These are phyloP conservation scores for Trematocara variabile DNA, from an alignment of 2,113 vertebrate species.

Conservation along the genomic window DNA sequence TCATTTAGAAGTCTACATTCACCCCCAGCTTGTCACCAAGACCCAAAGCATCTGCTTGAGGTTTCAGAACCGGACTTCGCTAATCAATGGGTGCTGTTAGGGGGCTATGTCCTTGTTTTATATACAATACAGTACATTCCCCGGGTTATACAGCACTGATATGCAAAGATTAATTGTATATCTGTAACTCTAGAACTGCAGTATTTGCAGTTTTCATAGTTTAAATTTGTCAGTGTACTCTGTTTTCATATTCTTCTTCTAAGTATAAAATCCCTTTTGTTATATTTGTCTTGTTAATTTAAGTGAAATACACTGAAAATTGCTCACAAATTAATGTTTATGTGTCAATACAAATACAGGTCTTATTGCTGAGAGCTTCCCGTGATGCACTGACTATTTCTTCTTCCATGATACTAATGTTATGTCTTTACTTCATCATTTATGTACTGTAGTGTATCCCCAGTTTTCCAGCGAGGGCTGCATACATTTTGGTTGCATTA, in stretches of 20 bases:
- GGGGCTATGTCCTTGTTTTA: neutral
- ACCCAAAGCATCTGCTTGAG: neutral
- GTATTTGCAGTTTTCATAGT: neutral
- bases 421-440: neutral
- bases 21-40: neutral
- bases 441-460: neutral
- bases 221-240: neutral
- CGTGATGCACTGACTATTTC: neutral
- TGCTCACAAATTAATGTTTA: neutral
- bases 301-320: neutral
- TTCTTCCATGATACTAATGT: neutral
- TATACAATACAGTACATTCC: neutral
- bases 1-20: neutral
- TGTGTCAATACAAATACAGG: conserved; percentile 64
- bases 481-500: neutral
- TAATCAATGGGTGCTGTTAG: neutral
- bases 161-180: neutral
- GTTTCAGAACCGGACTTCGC: neutral
- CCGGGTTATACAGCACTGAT: neutral
- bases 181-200: neutral
- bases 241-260: neutral
- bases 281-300: neutral
- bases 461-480: neutral
- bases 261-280: neutral
- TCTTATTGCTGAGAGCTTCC: conserved; percentile 61